Conservation (phyloP, 1,140 invertebrate genomes). For the Aphaenogaster ashmeadi region DNA sequence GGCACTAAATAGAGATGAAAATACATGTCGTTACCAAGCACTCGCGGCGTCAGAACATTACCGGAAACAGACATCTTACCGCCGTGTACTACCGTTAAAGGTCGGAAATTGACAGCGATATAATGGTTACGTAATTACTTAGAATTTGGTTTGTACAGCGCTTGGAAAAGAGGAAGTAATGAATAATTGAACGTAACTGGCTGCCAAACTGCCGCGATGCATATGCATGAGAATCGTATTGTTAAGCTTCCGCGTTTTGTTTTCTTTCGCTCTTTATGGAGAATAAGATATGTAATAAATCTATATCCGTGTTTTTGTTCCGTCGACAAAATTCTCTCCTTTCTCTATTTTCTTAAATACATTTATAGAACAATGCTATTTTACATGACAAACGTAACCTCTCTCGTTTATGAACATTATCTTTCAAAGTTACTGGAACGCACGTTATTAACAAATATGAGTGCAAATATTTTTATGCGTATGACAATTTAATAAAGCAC, state of each 20-base stretch:
- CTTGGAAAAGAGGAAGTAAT: constrained; percentile 5
- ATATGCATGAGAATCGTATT: constrained; percentile 56
- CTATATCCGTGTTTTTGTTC: background rate
- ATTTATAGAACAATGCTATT: constrained; percentile 2
- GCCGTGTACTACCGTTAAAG: background rate
- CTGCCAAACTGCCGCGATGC: constrained; percentile 46
- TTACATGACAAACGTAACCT: background rate
- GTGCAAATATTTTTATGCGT: background rate
- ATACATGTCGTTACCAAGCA: background rate
- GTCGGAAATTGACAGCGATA: constrained; percentile 35
- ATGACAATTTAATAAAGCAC: background rate
- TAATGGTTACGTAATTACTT: constrained; percentile 22
- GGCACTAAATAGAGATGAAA: constrained; percentile 24
- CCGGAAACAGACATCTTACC: background rate
- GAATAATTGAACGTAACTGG: constrained; percentile 52
- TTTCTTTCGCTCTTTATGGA: constrained; percentile 5
- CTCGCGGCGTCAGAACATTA: background rate
- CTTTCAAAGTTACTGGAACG: background rate
- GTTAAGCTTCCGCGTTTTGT: constrained; percentile 11
- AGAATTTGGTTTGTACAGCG: background rate
- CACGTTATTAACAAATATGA: constrained; percentile 19
- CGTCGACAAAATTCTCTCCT: background rate
- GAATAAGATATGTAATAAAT: background rate
- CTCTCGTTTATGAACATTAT: background rate
- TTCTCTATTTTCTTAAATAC: background rate